Conservation (phyloP, 2,113 vertebrate species). For the Conger conger region DNA sequence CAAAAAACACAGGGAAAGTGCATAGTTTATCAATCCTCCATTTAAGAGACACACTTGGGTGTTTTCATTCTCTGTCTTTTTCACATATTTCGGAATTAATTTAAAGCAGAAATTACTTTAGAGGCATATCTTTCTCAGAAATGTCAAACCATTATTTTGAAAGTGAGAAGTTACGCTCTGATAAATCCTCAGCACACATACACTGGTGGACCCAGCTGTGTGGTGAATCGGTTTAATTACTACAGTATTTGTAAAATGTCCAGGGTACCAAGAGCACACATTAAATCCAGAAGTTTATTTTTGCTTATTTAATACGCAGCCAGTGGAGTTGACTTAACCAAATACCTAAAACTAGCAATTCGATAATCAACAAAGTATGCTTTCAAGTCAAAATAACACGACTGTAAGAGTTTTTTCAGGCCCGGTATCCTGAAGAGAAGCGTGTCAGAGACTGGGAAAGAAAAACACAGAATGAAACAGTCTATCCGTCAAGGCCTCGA, state of each 20-base stretch:
- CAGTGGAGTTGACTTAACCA: neutral
- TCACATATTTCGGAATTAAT: neutral
- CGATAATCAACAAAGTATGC: neutral
- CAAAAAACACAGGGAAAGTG: neutral
- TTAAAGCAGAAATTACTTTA: neutral
- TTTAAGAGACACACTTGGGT: neutral
- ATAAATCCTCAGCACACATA: neutral
- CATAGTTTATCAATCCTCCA: neutral
- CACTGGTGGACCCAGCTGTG: neutral
- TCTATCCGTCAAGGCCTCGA: slow-evolving; percentile 22
- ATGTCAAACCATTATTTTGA: neutral
- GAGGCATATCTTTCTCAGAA: neutral
- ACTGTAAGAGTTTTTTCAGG: slow-evolving; percentile 9
- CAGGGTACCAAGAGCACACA: neutral
- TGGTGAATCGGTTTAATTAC: neutral
- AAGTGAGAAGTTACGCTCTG: neutral
- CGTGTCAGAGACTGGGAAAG: neutral
- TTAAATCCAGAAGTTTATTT: neutral
- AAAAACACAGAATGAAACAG: slow-evolving; percentile 15
- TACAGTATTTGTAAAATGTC: neutral
- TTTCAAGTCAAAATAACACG: neutral
- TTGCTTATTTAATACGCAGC: neutral
- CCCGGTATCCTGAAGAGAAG: neutral
- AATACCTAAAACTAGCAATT: neutral
- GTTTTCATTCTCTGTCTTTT: neutral